Evolutionary conservation across 2,888 invertebrate genomes (phyloP).

Genomic region (Campoplex capitator): DNA sequence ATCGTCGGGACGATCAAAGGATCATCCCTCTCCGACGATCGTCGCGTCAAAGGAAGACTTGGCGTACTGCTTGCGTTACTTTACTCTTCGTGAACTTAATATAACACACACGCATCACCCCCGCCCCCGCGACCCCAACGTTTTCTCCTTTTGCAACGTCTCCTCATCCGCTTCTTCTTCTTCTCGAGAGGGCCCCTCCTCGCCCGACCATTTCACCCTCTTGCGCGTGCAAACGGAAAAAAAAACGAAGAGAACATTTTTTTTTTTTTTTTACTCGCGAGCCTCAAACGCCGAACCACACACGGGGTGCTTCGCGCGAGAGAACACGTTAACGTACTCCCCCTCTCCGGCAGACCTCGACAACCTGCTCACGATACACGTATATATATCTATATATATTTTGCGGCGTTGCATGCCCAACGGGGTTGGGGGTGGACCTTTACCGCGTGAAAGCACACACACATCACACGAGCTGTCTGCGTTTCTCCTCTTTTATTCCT

Average conservation of each 20-base stretch:
- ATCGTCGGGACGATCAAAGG: slow-evolving; percentile 77
- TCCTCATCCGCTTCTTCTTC: slow-evolving; percentile 53
- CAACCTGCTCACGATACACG: slow-evolving; percentile 6
- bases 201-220: slow-evolving; percentile 41
- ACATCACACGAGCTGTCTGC: slow-evolving; percentile 14
- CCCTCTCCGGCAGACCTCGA: slow-evolving; percentile 1
- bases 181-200: slow-evolving; percentile 30
- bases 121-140: slow-evolving; percentile 14
- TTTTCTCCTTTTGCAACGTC: slow-evolving; percentile 35
- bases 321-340: slow-evolving; percentile 41
- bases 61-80: slow-evolving; percentile 63
- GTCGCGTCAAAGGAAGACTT: slow-evolving; percentile 76
- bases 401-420: slow-evolving; percentile 1
- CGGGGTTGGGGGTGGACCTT: slow-evolving; percentile 58
- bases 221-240: slow-evolving; percentile 53
- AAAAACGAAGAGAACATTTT: slow-evolving; percentile 25
- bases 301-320: slow-evolving; percentile 54
- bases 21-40: slow-evolving; percentile 76
- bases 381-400: background rate
- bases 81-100: slow-evolving; percentile 49
- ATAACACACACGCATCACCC: slow-evolving; percentile 30
- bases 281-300: slow-evolving; percentile 65
- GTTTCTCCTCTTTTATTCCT: slow-evolving; percentile 40
- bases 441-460: slow-evolving; percentile 61
- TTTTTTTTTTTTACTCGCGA: slow-evolving; percentile 47